These are phyloP conservation scores for Opisthocomus hoazin DNA, from an alignment of 2,113 vertebrate genomes.

Conservation along the genomic window DNA sequence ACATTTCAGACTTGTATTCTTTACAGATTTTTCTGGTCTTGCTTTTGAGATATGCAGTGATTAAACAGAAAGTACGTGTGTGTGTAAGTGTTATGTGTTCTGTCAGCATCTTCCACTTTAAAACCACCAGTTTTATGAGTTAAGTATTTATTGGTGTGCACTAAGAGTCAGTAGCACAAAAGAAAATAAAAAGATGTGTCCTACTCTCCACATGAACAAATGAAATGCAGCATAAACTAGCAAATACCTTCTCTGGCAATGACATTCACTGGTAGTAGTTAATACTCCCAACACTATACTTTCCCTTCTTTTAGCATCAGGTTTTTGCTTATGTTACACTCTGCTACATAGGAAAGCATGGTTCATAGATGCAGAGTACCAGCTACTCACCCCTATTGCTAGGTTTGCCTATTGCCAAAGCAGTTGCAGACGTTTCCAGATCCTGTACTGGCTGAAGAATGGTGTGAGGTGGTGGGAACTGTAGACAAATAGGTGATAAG, in stretches of 20 bases:
- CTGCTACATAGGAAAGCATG: accelerated
- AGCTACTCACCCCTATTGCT: not conserved
- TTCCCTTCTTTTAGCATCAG: not conserved
- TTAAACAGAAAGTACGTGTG: not conserved
- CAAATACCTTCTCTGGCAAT: not conserved
- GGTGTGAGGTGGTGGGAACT: accelerated
- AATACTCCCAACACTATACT: not conserved
- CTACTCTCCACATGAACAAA: not conserved
- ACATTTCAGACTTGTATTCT: not conserved
- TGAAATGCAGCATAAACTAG: not conserved
- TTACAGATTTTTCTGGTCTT: not conserved
- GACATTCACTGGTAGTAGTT: not conserved
- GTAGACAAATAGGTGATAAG: not conserved
- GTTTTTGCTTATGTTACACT: not conserved
- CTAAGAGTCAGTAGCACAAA: not conserved
- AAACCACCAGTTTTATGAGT: not conserved
- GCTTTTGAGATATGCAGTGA: not conserved
- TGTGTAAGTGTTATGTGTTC: not conserved
- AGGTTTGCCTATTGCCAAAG: not conserved
- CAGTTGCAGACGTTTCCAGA: not conserved
- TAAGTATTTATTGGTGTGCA: not conserved
- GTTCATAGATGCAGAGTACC: not conserved
- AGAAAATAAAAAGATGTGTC: not conserved
- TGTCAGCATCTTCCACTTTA: not conserved
- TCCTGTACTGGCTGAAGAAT: not conserved